Percentiles rank a stretch among this genome's conserved stretches.
These are phyloP conservation scores for Lasioglossum marginatum DNA, from an alignment of 2,888 invertebrate species.

Conservation along the genomic window DNA sequence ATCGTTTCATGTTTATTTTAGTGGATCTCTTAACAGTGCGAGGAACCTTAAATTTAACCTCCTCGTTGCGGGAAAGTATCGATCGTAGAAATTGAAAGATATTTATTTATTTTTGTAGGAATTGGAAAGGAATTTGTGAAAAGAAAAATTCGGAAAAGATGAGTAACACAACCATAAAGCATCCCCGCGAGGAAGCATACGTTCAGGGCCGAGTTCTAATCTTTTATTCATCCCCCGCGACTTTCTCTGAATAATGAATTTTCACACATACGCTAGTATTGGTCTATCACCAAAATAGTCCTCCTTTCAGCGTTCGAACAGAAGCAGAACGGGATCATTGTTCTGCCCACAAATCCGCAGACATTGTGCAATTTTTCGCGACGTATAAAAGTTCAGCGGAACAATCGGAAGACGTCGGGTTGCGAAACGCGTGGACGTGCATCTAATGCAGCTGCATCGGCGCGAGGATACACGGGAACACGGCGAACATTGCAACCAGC, in stretches of 20 bases:
- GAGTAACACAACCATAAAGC: background rate
- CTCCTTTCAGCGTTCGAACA: background rate
- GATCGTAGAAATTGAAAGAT: too few species aligned
- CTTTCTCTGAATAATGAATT: conserved; percentile 12
- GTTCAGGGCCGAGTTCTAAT: background rate
- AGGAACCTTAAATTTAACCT: background rate
- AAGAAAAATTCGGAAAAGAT: background rate
- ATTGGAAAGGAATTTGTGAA: too few species aligned
- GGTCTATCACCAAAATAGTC: background rate
- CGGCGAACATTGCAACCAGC: conserved; percentile 48
- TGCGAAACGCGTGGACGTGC: conserved; percentile 39
- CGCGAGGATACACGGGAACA: conserved; percentile 18
- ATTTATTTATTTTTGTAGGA: too few species aligned
- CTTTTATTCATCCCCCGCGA: background rate
- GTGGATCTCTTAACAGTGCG: too few species aligned
- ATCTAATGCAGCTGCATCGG: conserved; percentile 8
- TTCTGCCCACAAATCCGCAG: background rate
- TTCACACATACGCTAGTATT: background rate
- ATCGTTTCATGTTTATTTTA: background rate
- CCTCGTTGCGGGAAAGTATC: too few species aligned
- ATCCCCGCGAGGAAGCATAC: background rate
- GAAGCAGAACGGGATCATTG: conserved; percentile 16
- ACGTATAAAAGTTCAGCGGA: background rate
- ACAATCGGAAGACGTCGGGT: conserved; percentile 9
- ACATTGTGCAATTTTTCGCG: conserved; percentile 9